Evolutionary conservation across 2,888 invertebrate species (phyloP), one percentile per base, ranked within the genome.

Genomic region (Eueremaeus valkanovi): DNA sequence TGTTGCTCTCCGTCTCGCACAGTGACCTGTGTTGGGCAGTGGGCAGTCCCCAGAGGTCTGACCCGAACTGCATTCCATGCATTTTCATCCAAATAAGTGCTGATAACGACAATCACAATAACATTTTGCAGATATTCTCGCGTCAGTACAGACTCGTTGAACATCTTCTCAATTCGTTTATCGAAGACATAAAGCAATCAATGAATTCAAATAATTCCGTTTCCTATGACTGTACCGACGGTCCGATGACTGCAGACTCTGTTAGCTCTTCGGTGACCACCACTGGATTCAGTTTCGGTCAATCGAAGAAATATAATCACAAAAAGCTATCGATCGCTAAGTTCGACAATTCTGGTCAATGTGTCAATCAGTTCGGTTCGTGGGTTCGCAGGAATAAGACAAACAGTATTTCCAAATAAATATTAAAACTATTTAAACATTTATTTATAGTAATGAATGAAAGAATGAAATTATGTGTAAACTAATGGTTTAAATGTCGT

Each of bases 11-110:
- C 31, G 86, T 95, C 70, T 88, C 90, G 66, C 95, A 92, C 81
- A 92, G 93, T 81, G 92, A 95, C 81, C 85, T 96, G 79, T 93
- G 92, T 21, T 96, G 95, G 94, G 94, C 95, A 83, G 91, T 91
- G 83, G 93, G 93, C 0, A 89, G 93, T 81, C 91, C 92, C 0
- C 91, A 92, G 0, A 90, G 92, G 16, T 1, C 6, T 6, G 86
- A 86, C 81, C 87, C 88, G 24, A 92, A 95, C 83, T 92, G 93
- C 81, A 86, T 94, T 79, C 95, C 95, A 11, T 95, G 95, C 83
- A 87, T 97, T 78, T 95, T 95, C 84, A 85, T 97, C 24, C 95
- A 96, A 85, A 88, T 91, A 0, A 88, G 90, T 0, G 91, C 92
- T 82, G 90, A 90, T 80, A 90, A 90, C 13, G 85, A 90, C 27